Base-by-base conservation (phyloP, 2,113 vertebrate genomes). In the Channa maculata region DNA sequence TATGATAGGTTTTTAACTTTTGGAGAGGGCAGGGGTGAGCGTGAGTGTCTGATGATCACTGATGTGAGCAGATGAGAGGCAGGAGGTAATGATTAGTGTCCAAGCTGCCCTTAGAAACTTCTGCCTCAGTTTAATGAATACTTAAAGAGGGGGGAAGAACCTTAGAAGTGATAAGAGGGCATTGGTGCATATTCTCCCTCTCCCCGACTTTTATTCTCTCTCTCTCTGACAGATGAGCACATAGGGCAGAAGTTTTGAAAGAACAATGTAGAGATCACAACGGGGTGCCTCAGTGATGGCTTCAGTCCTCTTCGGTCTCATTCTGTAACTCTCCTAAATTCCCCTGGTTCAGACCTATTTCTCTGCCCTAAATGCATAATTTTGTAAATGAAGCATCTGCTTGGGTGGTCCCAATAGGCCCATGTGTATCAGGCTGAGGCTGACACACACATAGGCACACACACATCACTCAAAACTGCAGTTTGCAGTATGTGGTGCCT, bases 331-430 rank as follows among this genome's bases (percentile, higher is more conserved):
- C 71, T 55, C 8, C 59, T 84, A 77, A 87, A 77, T 70, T 83
- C 77, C 62, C 60, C 15, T n/a, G 37, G 54, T 87, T 89, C 83
- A 90, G 86, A 87, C 90, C 83, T 70, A 89, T 84, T 91, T 90
- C 68, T 86, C 66, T 91, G 88, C 83, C 89, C 89, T 91, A 86
- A 90, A 92, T 92, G 81, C 90, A 91, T 88, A 87, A 91, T 88
- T 84, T 70, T 54, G 79, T 85, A 91, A 89, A 88, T 77, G 79
- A 88, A 90, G 89, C 88, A 93, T 90, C 87, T 91, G 88, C 86
- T 66, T 84, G 81, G 83, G 90, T 88, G 88, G 77, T 89, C 89
- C 88, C 89, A 54, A 65, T 57, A 80, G 85, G 38, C 75, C 50
- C 37, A 13, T 67, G 75, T 71, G 62, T 48, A 80, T 80, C 71